phyloP scores from a whole-genome alignment of 2,113 vertebrate species.

The Microcebus ravelobensis region DNA sequence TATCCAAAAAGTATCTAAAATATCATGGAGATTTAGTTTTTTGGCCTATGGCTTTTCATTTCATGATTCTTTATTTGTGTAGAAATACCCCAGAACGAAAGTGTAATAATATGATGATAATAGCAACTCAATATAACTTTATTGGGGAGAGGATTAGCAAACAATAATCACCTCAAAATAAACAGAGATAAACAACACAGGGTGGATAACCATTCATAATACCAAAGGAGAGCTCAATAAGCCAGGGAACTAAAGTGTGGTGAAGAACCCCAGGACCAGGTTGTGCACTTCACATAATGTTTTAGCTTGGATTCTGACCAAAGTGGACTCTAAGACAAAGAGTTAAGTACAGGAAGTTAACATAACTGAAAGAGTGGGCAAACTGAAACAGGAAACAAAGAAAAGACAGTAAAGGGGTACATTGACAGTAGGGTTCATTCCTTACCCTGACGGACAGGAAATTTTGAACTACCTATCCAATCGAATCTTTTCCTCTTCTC shows the following conservation, averaged over 20 bases:
- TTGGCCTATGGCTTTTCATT: background rate
- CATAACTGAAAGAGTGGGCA: background rate
- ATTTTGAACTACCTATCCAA: background rate
- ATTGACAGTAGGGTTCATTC: background rate
- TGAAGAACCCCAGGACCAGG: background rate
- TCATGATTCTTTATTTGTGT: background rate
- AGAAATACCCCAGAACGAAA: background rate
- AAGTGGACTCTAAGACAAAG: background rate
- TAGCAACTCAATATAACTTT: background rate
- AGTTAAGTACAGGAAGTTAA: background rate
- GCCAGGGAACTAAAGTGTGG: fast-evolving
- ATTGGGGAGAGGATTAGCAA: background rate
- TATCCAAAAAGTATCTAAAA: background rate
- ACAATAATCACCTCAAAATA: background rate
- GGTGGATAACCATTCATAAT: background rate
- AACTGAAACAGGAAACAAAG: background rate
- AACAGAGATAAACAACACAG: background rate
- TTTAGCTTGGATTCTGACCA: background rate
- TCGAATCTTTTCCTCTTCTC: background rate
- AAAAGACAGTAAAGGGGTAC: too few species aligned
- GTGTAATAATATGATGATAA: background rate
- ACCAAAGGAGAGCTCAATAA: background rate
- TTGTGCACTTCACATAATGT: background rate
- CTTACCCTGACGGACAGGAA: background rate
- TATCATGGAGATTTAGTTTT: background rate